Percentiles rank a stretch among this genome's conserved stretches.
These are phyloP conservation scores for Scolopax mira DNA, from an alignment of 2,113 vertebrate species.

Conservation along the genomic window DNA sequence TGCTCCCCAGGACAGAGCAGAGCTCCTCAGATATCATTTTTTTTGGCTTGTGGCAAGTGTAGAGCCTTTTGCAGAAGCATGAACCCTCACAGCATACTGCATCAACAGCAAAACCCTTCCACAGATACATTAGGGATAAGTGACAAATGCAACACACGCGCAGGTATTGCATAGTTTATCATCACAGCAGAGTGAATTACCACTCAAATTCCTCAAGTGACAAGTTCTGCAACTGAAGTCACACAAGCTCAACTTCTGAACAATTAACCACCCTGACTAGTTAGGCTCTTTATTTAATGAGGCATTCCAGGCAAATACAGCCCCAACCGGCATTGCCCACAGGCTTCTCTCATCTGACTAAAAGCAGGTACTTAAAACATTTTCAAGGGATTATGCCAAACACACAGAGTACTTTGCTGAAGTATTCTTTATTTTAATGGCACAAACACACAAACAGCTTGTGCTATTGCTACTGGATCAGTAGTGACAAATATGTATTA, in stretches of 20 bases:
- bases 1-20: neutral
- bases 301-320: neutral
- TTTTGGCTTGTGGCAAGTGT: neutral
- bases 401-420: neutral
- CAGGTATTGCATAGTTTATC: neutral
- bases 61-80: neutral
- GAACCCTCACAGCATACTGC: neutral
- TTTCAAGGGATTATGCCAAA: neutral
- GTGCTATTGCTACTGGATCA: neutral
- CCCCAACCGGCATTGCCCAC: neutral
- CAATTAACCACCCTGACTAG: neutral
- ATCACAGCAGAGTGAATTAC: neutral
- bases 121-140: neutral
- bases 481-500: neutral
- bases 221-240: neutral
- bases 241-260: neutral
- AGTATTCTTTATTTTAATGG: neutral
- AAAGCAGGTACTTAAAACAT: neutral
- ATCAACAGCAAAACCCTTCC: neutral
- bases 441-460: neutral
- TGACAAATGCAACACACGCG: neutral
- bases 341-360: neutral
- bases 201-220: neutral
- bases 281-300: neutral
- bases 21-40: neutral